A percentile compares a stretch with the other conserved stretches of the same genome.
Conservation (phyloP, 2,888 invertebrate species). For the Sinodicranocentrus sp. region DNA sequence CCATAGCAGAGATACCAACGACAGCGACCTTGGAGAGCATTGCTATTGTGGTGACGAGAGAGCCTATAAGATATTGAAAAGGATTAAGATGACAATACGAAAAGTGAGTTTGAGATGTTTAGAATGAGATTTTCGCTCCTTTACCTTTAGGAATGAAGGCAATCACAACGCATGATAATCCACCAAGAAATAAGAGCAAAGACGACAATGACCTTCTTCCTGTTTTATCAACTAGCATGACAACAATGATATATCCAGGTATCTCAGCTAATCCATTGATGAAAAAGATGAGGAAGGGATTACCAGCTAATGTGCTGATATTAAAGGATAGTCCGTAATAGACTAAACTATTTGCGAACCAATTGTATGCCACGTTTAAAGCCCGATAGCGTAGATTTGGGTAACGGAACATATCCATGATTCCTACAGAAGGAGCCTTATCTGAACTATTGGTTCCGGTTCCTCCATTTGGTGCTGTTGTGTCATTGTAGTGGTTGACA, state of each 20-base stretch:
- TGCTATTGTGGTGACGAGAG: conserved; percentile 70
- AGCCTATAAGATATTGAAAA: too few relatives aligned
- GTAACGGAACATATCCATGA: conserved; percentile 87
- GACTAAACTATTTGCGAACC: conserved; percentile 82
- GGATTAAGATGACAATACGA: background rate
- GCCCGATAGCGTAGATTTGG: conserved; percentile 89
- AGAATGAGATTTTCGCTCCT: background rate
- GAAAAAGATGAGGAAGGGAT: conserved; percentile 89
- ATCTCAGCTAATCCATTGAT: conserved; percentile 88
- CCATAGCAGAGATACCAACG: conserved; percentile 91
- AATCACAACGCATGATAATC: conserved; percentile 86
- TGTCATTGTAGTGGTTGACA: conserved; percentile 60
- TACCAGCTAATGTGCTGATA: conserved; percentile 87
- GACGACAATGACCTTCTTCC: conserved; percentile 88
- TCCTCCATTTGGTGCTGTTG: background rate
- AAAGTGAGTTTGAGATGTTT: background rate
- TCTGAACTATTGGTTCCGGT: too few relatives aligned
- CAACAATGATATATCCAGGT: conserved; percentile 87
- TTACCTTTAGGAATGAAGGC: conserved; percentile 83
- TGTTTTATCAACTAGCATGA: conserved; percentile 86
- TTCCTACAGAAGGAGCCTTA: conserved; percentile 78
- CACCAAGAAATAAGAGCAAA: conserved; percentile 88
- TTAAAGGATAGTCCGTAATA: conserved; percentile 92
- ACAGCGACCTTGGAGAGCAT: conserved; percentile 90
- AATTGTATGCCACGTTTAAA: conserved; percentile 89